Percentiles rank a stretch among this genome's conserved stretches.
These are phyloP conservation scores for Crocallis elinguaria DNA, from an alignment of 2,888 invertebrate species.

Conservation along the genomic window DNA sequence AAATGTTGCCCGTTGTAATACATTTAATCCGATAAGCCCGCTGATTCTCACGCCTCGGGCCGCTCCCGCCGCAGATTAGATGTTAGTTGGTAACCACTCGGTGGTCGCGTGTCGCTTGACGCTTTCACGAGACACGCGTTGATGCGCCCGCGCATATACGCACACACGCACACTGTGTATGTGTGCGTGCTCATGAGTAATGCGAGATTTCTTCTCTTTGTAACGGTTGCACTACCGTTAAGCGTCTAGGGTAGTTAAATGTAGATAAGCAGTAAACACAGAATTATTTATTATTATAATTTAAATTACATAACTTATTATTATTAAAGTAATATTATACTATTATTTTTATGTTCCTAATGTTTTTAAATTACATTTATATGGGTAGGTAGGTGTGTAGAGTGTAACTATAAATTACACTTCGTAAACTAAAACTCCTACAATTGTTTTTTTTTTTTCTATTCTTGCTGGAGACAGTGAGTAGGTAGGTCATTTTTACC, in stretches of 20 bases:
- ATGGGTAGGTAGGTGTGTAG: no score
- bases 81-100: slow-evolving; percentile 46
- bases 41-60: slow-evolving; percentile 22
- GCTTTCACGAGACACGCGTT: slow-evolving; percentile 52
- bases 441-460: no score
- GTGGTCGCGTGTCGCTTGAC: slow-evolving; percentile 53
- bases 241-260: slow-evolving; percentile 8
- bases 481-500: no score
- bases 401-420: no score
- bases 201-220: slow-evolving; percentile 27
- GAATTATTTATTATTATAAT: not conserved
- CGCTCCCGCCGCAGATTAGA: slow-evolving; percentile 3
- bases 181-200: slow-evolving; percentile 29
- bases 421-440: no score
- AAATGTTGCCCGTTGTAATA: no score
- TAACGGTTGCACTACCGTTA: slow-evolving; percentile 38
- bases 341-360: no score
- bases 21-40: slow-evolving; percentile 4
- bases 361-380: no score
- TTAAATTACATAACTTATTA: not conserved
- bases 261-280: not conserved
- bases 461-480: no score
- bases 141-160: slow-evolving; percentile 43
- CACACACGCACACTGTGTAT: slow-evolving; percentile 22
- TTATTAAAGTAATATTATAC: not conserved